Percentiles rank a stretch among this genome's conserved stretches.
phyloP scores from a whole-genome alignment of 2,797 vertebrate species.

The Xiphophorus birchmanni region DNA sequence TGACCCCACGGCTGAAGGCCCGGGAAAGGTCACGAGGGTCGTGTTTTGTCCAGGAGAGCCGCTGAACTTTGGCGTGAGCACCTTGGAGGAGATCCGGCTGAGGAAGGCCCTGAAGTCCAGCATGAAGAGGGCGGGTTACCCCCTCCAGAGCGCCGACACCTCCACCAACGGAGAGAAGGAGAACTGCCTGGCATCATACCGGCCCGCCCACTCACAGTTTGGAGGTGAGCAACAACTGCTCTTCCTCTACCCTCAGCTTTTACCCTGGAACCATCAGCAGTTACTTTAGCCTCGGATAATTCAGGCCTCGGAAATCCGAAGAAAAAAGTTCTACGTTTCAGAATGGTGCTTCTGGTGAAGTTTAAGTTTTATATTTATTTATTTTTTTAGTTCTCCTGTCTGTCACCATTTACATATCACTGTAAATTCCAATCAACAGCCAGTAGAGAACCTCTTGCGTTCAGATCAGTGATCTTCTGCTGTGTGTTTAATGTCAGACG shows the following conservation, averaged over 20 bases:
- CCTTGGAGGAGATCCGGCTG: slow-evolving; percentile 91
- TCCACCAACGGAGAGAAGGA: slow-evolving; percentile 83
- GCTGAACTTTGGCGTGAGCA: slow-evolving; percentile 93
- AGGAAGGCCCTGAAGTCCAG: slow-evolving; percentile 89
- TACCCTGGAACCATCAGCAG: background rate
- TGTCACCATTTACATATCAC: background rate
- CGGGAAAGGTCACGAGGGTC: background rate
- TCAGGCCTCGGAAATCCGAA: background rate
- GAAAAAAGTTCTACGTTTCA: background rate
- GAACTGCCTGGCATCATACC: slow-evolving; percentile 79
- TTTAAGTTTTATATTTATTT: background rate
- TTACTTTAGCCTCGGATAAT: too few species aligned
- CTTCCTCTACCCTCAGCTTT: background rate
- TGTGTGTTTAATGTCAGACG: slow-evolving; percentile 21
- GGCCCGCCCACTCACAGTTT: slow-evolving; percentile 66
- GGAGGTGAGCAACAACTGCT: slow-evolving; percentile 71
- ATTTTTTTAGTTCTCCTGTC: background rate
- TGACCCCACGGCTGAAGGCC: background rate
- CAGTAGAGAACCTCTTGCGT: background rate
- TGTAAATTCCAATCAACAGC: background rate
- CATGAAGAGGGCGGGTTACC: slow-evolving; percentile 83
- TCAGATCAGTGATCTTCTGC: background rate
- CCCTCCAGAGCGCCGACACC: slow-evolving; percentile 47
- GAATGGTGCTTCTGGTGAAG: background rate
- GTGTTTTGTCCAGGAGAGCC: slow-evolving; percentile 75